A percentile compares a stretch with the other conserved stretches of the same genome.
Conservation (phyloP, 2,797 vertebrate genomes). For the Halcyon badia region DNA sequence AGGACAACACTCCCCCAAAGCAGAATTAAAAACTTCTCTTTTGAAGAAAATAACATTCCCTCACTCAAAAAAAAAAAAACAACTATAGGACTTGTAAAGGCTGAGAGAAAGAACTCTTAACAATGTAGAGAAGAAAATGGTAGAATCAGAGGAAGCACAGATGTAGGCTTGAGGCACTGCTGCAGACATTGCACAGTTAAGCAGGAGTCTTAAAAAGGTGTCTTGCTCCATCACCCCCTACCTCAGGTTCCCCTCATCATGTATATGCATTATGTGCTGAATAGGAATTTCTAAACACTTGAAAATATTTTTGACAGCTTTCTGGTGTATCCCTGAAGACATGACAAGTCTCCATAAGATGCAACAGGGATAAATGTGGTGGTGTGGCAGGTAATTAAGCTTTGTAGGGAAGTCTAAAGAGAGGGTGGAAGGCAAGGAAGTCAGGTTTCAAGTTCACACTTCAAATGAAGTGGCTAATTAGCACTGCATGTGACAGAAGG, state of each 20-base stretch:
- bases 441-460: neutral
- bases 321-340: neutral
- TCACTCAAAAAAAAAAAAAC: neutral
- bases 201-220: neutral
- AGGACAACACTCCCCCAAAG: neutral
- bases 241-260: neutral
- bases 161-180: neutral
- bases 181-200: neutral
- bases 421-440: neutral
- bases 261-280: neutral
- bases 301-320: neutral
- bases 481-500: neutral
- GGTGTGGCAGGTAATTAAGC: neutral
- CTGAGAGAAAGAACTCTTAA: neutral
- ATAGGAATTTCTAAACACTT: neutral
- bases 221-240: fast-evolving
- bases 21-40: neutral
- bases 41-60: neutral
- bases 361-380: neutral
- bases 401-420: neutral
- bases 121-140: fast-evolving
- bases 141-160: neutral
- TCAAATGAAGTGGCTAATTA: neutral
- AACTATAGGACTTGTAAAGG: neutral
- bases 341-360: neutral